These are phyloP conservation scores for Ptychobarbus kaznakovi DNA, from an alignment of 2,797 vertebrate species.

Conservation along the genomic window DNA sequence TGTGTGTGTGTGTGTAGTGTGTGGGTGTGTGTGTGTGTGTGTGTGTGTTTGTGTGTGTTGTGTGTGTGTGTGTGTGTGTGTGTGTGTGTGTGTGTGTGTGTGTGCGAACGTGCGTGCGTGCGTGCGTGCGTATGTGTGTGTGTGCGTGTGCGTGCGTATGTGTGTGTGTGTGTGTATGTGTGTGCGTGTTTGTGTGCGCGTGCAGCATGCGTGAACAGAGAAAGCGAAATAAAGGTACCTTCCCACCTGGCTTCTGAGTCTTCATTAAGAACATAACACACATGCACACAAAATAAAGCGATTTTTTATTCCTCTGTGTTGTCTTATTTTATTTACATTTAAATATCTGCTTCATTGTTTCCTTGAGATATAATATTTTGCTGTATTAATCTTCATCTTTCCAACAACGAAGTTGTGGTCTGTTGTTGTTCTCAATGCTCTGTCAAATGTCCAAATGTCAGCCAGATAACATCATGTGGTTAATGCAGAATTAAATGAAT, in stretches of 20 bases:
- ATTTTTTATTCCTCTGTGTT: conserved; percentile 15
- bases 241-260: conserved; percentile 56
- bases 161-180: background rate
- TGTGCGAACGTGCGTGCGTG: background rate
- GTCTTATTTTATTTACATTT: conserved; percentile 36
- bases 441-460: background rate
- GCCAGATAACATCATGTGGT: background rate
- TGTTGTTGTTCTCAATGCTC: background rate
- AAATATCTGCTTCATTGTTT: background rate
- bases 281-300: conserved; percentile 43
- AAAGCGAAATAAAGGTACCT: conserved; percentile 68
- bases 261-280: conserved; percentile 34
- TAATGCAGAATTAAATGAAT: background rate
- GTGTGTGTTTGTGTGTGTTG: conserved; percentile 1
- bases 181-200: conserved; percentile 1
- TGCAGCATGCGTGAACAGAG: background rate
- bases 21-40: background rate
- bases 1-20: background rate
- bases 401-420: no score
- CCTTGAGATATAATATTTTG: background rate
- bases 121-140: background rate
- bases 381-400: background rate
- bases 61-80: background rate
- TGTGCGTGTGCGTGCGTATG: background rate
- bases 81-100: background rate